These are phyloP conservation scores for Sparus aurata DNA, from an alignment of 2,797 vertebrate species.

Conservation along the genomic window DNA sequence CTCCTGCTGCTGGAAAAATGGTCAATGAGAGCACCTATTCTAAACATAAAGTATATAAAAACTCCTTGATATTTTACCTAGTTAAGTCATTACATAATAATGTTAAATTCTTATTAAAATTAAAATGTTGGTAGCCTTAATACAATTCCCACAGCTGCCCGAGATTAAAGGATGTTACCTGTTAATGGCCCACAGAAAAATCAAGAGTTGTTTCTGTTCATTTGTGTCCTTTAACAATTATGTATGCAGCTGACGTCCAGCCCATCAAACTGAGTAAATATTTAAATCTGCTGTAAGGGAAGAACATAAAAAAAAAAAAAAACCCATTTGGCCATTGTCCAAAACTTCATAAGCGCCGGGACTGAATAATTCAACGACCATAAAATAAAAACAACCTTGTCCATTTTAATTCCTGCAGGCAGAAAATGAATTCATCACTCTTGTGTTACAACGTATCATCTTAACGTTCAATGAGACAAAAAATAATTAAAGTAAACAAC, in stretches of 20 bases:
- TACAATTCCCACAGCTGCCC: neutral
- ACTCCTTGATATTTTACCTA: no score
- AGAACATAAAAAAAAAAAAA: neutral
- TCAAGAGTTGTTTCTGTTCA: neutral
- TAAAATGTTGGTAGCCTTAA: neutral
- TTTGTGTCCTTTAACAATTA: conserved; percentile 2
- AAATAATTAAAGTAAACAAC: conserved; percentile 32
- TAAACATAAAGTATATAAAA: no score
- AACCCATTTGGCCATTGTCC: neutral
- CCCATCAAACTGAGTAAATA: conserved; percentile 10
- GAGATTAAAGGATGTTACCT: neutral
- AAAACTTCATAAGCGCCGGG: conserved; percentile 2
- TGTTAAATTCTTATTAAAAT: no score
- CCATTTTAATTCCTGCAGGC: conserved; percentile 27
- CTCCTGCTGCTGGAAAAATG: no score
- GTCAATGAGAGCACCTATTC: no score
- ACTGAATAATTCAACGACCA: neutral
- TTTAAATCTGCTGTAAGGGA: conserved; percentile 11
- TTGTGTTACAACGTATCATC: conserved; percentile 12
- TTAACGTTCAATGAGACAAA: conserved; percentile 31
- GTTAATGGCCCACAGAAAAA: no score
- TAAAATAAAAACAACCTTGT: conserved; percentile 12
- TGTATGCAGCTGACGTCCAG: neutral
- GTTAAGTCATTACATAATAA: no score
- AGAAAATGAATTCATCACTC: neutral